Conservation (phyloP, 2,113 vertebrate genomes). For the Larimichthys crocea region DNA sequence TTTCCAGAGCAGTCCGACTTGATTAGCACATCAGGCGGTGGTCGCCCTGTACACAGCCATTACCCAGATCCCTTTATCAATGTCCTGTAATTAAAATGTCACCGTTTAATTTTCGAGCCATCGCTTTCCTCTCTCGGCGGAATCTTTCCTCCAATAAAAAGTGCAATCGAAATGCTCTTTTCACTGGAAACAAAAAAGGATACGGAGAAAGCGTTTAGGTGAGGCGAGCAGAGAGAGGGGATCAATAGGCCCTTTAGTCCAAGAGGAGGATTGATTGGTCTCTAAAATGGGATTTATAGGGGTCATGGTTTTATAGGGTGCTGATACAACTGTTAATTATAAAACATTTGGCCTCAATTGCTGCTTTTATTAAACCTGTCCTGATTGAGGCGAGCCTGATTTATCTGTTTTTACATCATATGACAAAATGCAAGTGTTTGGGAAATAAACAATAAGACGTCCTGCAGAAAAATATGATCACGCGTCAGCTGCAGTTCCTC, state of each 20-base stretch:
- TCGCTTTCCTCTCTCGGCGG: slow-evolving; percentile 85
- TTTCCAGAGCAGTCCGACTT: slow-evolving; percentile 71
- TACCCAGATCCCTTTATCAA: slow-evolving; percentile 88
- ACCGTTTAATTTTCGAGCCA: slow-evolving; percentile 91
- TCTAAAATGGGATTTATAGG: slow-evolving; percentile 95
- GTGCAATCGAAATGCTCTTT: slow-evolving; percentile 91
- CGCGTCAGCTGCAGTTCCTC: neutral
- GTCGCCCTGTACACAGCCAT: slow-evolving; percentile 80
- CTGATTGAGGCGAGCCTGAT: slow-evolving; percentile 87
- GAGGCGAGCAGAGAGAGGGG: slow-evolving; percentile 67
- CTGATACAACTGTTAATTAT: slow-evolving; percentile 95
- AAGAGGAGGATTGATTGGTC: slow-evolving; percentile 90
- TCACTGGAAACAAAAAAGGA: slow-evolving; percentile 83
- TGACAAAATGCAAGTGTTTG: slow-evolving; percentile 18
- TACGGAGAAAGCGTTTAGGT: slow-evolving; percentile 77
- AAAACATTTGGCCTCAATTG: slow-evolving; percentile 91
- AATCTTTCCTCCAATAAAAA: slow-evolving; percentile 91
- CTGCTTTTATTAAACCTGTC: slow-evolving; percentile 91
- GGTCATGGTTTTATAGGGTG: slow-evolving; percentile 93
- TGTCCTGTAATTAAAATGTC: slow-evolving; percentile 98
- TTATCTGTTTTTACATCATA: slow-evolving; percentile 85
- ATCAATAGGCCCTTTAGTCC: slow-evolving; percentile 88
- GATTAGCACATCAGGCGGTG: slow-evolving; percentile 79
- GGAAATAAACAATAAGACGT: neutral
- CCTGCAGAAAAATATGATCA: neutral